Evolutionary conservation across 2,888 invertebrate species (phyloP).

Genomic region (Tiliacea citrago): DNA sequence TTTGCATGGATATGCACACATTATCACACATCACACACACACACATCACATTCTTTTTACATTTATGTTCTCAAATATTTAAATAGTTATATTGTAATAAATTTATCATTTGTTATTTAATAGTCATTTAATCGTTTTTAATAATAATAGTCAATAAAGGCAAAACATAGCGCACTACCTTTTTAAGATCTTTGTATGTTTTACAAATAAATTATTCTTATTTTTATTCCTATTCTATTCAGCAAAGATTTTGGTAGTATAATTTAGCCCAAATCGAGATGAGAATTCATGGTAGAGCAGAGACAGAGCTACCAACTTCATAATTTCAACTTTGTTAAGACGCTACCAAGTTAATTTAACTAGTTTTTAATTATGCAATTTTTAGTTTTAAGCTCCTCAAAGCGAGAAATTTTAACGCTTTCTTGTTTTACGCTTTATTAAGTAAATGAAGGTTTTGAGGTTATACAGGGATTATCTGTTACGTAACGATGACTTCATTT

Average conservation of each 20-base stretch:
- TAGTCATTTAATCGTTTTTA: no score
- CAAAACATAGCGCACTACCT: no score
- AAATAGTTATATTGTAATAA: no score
- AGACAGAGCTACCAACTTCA: constrained; percentile 66
- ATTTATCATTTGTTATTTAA: no score
- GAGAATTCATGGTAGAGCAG: constrained; percentile 40
- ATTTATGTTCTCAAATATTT: no score
- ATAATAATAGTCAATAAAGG: no score
- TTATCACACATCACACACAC: no score
- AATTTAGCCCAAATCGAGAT: constrained; percentile 25
- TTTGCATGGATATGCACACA: no score
- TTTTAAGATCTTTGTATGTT: no score
- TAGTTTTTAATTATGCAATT: constrained; percentile 77
- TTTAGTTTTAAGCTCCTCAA: constrained; percentile 70
- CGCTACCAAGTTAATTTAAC: constrained; percentile 72
- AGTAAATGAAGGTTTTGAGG: constrained; percentile 48
- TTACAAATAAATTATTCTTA: no score
- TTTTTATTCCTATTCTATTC: no score
- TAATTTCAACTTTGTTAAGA: constrained; percentile 76
- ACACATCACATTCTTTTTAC: no score
- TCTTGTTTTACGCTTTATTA: constrained; percentile 53
- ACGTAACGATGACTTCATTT: constrained; percentile 20
- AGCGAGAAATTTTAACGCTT: constrained; percentile 49
- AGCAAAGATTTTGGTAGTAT: not conserved
- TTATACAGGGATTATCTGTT: constrained; percentile 36